These are phyloP conservation scores for Pecten maximus DNA, from an alignment of 2,888 invertebrate genomes.

Conservation along the genomic window DNA sequence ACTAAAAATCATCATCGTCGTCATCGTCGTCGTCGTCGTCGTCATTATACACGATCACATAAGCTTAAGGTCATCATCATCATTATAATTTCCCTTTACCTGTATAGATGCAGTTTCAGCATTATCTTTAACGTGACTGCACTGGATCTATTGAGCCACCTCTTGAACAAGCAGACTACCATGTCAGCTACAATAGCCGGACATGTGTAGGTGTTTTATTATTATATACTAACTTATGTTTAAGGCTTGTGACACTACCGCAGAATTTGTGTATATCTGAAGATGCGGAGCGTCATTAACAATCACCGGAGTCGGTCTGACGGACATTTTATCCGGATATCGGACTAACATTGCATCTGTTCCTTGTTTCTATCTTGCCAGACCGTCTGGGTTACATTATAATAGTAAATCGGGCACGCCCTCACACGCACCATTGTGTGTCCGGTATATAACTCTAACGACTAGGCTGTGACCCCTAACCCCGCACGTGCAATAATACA, in stretches of 20 bases:
- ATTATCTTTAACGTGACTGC: too few species aligned
- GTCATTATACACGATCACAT: too few species aligned
- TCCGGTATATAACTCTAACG: not conserved
- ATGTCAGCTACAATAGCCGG: not conserved
- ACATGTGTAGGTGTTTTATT: not conserved
- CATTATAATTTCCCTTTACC: too few species aligned
- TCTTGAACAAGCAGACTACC: too few species aligned
- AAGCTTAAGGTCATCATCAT: too few species aligned
- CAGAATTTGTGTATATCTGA: not conserved
- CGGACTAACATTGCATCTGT: not conserved
- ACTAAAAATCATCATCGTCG: too few species aligned
- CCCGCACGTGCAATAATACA: not conserved
- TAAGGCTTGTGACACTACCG: not conserved
- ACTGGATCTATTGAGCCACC: too few species aligned
- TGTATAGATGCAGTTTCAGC: too few species aligned
- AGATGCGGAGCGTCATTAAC: not conserved
- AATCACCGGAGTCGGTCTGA: not conserved
- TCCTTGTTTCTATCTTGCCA: not conserved
- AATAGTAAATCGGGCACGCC: not conserved
- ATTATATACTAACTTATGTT: not conserved
- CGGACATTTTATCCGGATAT: conserved; percentile 20
- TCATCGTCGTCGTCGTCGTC: too few species aligned
- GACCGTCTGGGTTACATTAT: not conserved
- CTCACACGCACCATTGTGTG: not conserved
- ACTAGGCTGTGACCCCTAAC: not conserved